Conservation (phyloP, 2,113 vertebrate genomes). For the Nerophis lumbriciformis region DNA sequence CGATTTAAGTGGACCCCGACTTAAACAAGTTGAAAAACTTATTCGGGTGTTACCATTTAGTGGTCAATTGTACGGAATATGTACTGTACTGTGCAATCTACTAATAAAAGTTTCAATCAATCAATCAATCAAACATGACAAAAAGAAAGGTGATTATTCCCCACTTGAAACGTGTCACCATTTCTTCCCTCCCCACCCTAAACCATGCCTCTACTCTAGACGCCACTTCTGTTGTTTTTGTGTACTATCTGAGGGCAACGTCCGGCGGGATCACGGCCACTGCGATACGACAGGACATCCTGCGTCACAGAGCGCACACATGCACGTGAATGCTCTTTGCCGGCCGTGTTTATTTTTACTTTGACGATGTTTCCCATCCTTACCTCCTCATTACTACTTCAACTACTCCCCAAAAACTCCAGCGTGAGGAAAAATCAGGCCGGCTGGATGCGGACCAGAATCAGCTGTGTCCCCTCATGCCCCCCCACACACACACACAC, state of each 20-base stretch:
- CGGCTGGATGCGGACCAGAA: conserved; percentile 8
- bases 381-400: neutral
- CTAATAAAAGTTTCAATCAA: too few relatives aligned
- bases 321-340: conserved; percentile 2
- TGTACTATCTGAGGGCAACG: conserved; percentile 22
- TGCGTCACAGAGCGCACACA: conserved; percentile 12
- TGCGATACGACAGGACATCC: conserved; percentile 9
- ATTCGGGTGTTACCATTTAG: too few relatives aligned
- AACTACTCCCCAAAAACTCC: neutral
- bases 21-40: too few relatives aligned
- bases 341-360: neutral
- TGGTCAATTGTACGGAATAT: too few relatives aligned
- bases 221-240: conserved; percentile 32
- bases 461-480: conserved; percentile 31
- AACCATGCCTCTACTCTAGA: neutral
- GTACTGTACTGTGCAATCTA: too few relatives aligned
- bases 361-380: conserved; percentile 1
- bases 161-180: neutral
- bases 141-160: neutral
- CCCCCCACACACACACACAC: too few relatives aligned
- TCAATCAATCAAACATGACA: too few relatives aligned
- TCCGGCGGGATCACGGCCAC: conserved; percentile 28
- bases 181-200: neutral
- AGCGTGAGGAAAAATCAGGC: conserved; percentile 27
- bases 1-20: too few relatives aligned